phyloP scores from a whole-genome alignment of 2,888 invertebrate species.

The Pachydiplax longipennis region DNA sequence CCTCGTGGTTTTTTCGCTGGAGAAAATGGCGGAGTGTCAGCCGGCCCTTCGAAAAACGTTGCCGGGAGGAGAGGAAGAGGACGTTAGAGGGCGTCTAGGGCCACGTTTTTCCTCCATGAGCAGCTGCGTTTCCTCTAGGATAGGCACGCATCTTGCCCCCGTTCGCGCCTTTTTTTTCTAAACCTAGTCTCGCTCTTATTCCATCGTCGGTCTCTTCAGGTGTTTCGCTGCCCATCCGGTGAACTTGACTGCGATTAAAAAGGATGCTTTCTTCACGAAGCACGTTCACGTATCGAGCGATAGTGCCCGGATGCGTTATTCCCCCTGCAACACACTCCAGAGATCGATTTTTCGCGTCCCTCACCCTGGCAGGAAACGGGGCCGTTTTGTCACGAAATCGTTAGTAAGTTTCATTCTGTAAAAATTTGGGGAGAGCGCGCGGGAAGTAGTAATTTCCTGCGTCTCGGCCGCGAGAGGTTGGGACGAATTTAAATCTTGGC shows the following conservation, averaged over 20 bases:
- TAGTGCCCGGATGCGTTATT: neutral
- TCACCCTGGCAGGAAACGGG: neutral
- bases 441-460: neutral
- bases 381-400: neutral
- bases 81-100: neutral
- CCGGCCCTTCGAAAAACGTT: slow-evolving; percentile 5
- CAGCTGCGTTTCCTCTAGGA: neutral
- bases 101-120: neutral
- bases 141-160: neutral
- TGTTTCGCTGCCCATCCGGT: neutral
- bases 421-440: neutral
- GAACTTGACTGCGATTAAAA: neutral
- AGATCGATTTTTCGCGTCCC: neutral
- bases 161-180: slow-evolving; percentile 31
- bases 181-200: neutral
- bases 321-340: neutral
- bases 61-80: neutral
- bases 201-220: neutral
- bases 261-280: neutral
- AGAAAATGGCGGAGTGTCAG: slow-evolving; percentile 31
- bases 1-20: neutral
- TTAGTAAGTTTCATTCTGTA: neutral
- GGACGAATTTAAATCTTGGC: slow-evolving; percentile 11
- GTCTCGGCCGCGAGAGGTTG: neutral
- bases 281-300: neutral